Base-by-base conservation (phyloP, 1,140 invertebrate species). In the Brachionus koreanus region DNA sequence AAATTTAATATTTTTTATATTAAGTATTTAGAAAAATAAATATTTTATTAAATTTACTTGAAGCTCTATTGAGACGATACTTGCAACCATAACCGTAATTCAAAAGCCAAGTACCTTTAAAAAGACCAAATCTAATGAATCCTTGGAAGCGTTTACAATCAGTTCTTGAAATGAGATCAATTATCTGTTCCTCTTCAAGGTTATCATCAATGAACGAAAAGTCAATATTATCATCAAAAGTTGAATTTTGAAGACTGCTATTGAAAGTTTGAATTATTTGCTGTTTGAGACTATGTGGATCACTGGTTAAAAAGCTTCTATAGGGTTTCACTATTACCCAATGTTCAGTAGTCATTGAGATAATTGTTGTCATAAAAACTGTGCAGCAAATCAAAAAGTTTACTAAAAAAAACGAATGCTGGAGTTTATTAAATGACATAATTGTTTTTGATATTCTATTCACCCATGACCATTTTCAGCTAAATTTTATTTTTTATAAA, bases 71-170 rank as follows among this genome's bases (percentile, higher is more conserved):
- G 9, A 74, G 39, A 23, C 69, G 69, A 46, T 74, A 46, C 23
- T 74, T 74, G 43, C 69, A 74, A 4, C 69, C 69, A 49, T 23
- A 74, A 9, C 19, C 42, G 13, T 74, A 74, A 46, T 74, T 74
- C 12, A 74, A 46, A 25, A 74, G 33, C 69, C 69, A 74, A 25
- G 43, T 43, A 42, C 69, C 69, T 46, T 74, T 74, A 46, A 74
- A 74, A 13, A 74, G 43, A 13, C 69, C 69, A 49, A 74, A 46
- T 74, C 42, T 74, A 46, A 74, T 74, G 7, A 46, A 25, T 2
- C 69, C 69, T 46, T 74, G 37, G 43, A 46, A 74, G 7, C 69
- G 37, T 46, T 74, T 43, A 25, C 69, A 74, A 46, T 74, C 69
- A 25, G 25, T 25, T 74, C 25, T 74, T 12, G n/a, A 10, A 29